Evolutionary conservation across 2,113 vertebrate species (phyloP).

Genomic region (Grus americana): DNA sequence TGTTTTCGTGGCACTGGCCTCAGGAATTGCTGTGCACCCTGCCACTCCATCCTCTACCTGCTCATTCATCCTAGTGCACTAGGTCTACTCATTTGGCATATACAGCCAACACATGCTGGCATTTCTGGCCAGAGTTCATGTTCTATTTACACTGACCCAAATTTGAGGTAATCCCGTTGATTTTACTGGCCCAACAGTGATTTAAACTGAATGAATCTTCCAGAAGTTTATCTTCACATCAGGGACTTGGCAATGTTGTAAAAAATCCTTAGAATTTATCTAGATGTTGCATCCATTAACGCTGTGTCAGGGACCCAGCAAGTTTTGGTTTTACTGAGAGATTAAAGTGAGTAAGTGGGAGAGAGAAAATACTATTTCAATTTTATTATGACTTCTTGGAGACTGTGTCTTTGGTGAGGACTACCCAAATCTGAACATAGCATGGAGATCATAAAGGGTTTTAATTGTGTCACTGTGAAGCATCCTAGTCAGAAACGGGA

Average conservation of each 20-base stretch:
- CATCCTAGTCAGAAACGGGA: background rate
- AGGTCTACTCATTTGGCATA: background rate
- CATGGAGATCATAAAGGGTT: background rate
- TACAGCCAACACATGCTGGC: background rate
- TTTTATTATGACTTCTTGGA: background rate
- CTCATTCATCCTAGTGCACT: background rate
- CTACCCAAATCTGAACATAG: background rate
- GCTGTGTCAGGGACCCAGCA: background rate
- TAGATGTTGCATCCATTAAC: background rate
- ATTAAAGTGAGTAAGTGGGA: background rate
- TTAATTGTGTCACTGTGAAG: background rate
- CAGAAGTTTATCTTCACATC: background rate
- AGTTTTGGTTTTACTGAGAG: background rate
- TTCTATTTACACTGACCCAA: background rate
- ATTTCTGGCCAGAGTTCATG: background rate
- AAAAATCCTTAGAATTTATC: background rate
- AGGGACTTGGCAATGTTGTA: background rate
- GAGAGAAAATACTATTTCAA: background rate
- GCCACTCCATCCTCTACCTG: background rate
- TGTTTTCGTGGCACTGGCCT: background rate
- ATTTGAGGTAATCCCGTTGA: background rate
- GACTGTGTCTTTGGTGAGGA: background rate
- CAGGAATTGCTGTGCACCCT: background rate
- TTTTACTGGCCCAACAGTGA: background rate
- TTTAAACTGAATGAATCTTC: background rate